Evolutionary conservation across 2,113 vertebrate genomes (phyloP).

Genomic region (Riparia riparia): DNA sequence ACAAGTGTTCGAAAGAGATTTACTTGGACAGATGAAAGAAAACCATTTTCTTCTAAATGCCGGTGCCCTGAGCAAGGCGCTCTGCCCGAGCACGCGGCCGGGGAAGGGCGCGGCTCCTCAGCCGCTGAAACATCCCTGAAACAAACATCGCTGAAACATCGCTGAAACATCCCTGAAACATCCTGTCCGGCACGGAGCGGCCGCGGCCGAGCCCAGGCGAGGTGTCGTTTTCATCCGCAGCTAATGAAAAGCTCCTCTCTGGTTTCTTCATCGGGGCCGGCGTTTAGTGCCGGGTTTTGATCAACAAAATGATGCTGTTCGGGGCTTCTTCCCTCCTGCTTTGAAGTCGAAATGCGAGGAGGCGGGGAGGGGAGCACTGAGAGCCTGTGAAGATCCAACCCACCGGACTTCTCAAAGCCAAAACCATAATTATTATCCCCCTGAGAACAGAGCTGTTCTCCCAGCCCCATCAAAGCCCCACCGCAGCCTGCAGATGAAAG

Average conservation of each 20-base stretch:
- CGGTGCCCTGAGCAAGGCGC: conserved; percentile 41
- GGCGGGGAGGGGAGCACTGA: neutral
- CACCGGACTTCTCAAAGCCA: neutral
- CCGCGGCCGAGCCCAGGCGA: neutral
- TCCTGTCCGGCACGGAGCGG: neutral
- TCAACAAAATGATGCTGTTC: neutral
- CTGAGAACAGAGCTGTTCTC: conserved; percentile 10
- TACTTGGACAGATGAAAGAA: conserved; percentile 72
- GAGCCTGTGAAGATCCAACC: conserved; percentile 28
- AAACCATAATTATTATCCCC: neutral
- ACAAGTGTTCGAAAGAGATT: conserved; percentile 70
- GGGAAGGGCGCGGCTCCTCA: conserved; percentile 4
- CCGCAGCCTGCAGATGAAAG: conserved; percentile 51
- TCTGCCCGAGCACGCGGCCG: neutral
- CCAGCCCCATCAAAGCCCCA: neutral
- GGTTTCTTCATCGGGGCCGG: neutral
- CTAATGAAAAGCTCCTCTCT: neutral
- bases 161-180: neutral
- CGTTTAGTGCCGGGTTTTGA: neutral
- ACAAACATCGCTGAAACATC: neutral
- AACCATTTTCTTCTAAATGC: conserved; percentile 63
- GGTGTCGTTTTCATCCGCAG: neutral
- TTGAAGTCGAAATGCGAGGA: conserved; percentile 1
- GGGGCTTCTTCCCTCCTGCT: neutral
- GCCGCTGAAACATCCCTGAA: neutral